These are phyloP conservation scores for Helleia helle DNA, from an alignment of 2,888 invertebrate genomes.

Conservation along the genomic window DNA sequence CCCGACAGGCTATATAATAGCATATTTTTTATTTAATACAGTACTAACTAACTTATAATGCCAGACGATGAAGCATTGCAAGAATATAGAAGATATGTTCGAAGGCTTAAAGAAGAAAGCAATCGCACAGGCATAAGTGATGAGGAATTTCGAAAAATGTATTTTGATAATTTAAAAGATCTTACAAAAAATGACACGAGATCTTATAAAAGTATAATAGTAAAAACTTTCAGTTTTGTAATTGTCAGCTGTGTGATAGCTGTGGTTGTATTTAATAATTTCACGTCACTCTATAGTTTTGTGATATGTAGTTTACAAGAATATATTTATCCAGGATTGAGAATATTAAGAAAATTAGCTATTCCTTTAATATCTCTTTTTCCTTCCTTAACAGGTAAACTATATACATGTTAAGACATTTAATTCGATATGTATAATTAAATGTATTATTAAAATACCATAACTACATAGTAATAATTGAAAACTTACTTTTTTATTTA, in stretches of 20 bases:
- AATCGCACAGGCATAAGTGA: slow-evolving; percentile 74
- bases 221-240: slow-evolving; percentile 6
- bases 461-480: neutral
- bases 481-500: no score
- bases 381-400: slow-evolving; percentile 80
- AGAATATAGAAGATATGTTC: slow-evolving; percentile 70
- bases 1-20: no score
- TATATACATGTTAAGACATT: neutral
- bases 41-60: no score
- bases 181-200: slow-evolving; percentile 29
- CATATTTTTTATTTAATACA: no score
- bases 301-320: slow-evolving; percentile 83
- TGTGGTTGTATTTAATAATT: slow-evolving; percentile 53
- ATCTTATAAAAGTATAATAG: slow-evolving; percentile 17
- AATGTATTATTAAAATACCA: neutral
- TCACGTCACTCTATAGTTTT: slow-evolving; percentile 77
- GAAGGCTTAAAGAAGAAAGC: slow-evolving; percentile 73
- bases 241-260: slow-evolving; percentile 7
- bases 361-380: slow-evolving; percentile 84
- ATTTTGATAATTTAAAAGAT: slow-evolving; percentile 54
- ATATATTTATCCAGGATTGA: slow-evolving; percentile 86
- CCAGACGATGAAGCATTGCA: slow-evolving; percentile 30
- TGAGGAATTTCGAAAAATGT: slow-evolving; percentile 76
- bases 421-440: no score
- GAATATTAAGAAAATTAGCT: slow-evolving; percentile 79